Conservation (phyloP, 2,113 vertebrate genomes). For the Neofelis nebulosa region DNA sequence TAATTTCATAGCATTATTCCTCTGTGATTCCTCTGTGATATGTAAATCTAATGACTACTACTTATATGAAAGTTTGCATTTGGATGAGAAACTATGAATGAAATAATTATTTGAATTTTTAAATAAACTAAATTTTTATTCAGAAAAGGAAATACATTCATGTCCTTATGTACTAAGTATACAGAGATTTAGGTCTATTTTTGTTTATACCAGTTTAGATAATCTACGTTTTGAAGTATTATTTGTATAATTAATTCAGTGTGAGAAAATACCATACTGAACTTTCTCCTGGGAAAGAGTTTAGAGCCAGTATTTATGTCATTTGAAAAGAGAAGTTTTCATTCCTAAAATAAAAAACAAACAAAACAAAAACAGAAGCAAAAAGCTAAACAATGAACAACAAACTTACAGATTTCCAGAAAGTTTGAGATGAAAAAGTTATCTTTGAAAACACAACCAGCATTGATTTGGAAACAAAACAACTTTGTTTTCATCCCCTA, state of each 20-base stretch:
- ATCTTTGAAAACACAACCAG: not conserved
- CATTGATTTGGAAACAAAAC: not conserved
- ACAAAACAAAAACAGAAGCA: not conserved
- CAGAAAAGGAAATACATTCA: not conserved
- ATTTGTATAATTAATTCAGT: not conserved
- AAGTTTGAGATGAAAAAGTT: not conserved
- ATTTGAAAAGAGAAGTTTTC: not conserved
- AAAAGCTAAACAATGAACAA: not conserved
- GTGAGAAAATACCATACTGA: not conserved
- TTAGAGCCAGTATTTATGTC: not conserved
- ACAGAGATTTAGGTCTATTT: not conserved
- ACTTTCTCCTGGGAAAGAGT: not conserved
- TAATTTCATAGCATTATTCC: slow-evolving; percentile 20
- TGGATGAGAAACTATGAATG: not conserved
- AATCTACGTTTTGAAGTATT: not conserved
- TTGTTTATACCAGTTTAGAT: not conserved
- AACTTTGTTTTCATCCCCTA: not conserved
- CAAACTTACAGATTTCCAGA: not conserved
- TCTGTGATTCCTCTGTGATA: not conserved
- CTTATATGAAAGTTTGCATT: not conserved
- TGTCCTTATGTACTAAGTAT: not conserved
- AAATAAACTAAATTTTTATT: not conserved
- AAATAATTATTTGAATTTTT: not conserved
- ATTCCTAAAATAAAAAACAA: not conserved
- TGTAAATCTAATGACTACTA: not conserved